Evolutionary conservation across 2,113 vertebrate genomes (phyloP).

Genomic region (Psophia crepitans): DNA sequence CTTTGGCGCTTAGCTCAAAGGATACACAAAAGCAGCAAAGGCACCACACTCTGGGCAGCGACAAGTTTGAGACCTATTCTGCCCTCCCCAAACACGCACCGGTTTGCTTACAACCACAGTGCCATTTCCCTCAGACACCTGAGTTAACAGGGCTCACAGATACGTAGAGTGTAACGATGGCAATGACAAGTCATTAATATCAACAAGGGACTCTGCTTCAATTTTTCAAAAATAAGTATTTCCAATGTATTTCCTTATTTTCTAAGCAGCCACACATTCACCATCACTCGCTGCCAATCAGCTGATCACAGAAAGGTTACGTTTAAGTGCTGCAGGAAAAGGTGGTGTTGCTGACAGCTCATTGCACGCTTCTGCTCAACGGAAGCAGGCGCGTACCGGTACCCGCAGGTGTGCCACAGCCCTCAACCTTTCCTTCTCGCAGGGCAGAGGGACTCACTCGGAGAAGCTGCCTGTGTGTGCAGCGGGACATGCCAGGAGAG

Average conservation of each 20-base stretch:
- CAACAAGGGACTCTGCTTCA: not conserved
- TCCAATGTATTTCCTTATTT: not conserved
- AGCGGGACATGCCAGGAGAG: not conserved
- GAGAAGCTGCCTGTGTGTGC: not conserved
- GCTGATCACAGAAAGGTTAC: not conserved
- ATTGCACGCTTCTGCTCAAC: not conserved
- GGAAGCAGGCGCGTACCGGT: not conserved
- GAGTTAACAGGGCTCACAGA: not conserved
- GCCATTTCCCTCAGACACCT: not conserved
- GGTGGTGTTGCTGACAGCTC: not conserved
- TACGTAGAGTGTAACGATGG: not conserved
- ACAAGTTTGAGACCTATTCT: not conserved
- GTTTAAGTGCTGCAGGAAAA: not conserved
- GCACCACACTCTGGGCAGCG: not conserved
- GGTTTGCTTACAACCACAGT: accelerated
- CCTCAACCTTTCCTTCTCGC: not conserved
- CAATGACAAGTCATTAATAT: not conserved
- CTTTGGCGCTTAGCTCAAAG: not conserved
- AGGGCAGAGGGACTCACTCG: not conserved
- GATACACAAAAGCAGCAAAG: not conserved
- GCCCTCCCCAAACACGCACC: not conserved
- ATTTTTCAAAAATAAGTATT: not conserved
- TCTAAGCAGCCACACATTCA: not conserved
- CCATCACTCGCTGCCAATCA: not conserved
- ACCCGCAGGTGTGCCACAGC: not conserved